Evolutionary conservation across 2,888 invertebrate genomes (phyloP).

Genomic region (Dioctria rufipes): DNA sequence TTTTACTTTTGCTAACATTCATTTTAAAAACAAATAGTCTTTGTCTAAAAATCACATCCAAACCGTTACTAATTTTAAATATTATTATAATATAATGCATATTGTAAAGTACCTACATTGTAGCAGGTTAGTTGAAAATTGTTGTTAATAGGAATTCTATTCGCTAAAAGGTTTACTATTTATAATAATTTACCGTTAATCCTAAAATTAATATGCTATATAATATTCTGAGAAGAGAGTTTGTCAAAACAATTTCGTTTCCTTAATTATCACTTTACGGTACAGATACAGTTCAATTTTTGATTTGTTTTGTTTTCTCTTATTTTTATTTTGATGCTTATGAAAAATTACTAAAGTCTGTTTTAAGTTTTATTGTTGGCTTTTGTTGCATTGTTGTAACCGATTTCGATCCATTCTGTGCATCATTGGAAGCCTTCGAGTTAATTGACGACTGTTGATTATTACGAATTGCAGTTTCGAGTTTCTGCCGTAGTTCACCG

Average conservation of each 20-base stretch:
- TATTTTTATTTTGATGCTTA: conserved; percentile 68
- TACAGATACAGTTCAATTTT: background rate
- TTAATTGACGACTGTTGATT: conserved; percentile 76
- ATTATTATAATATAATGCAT: conserved; percentile 3
- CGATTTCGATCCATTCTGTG: conserved; percentile 67
- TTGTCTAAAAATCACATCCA: conserved; percentile 31
- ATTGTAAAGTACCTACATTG: background rate
- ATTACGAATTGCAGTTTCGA: conserved; percentile 89
- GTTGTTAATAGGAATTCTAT: background rate
- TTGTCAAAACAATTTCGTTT: background rate
- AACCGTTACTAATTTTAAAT: background rate
- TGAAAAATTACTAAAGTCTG: conserved; percentile 94
- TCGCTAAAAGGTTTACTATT: background rate
- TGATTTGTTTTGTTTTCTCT: background rate
- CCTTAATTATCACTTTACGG: background rate
- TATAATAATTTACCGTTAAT: conserved; percentile 1
- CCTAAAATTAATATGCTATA: too few relatives aligned
- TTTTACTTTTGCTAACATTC: conserved; percentile 15
- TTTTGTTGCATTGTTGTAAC: conserved; percentile 69
- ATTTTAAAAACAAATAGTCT: conserved; percentile 9
- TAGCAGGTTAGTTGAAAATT: background rate
- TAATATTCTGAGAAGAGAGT: conserved; percentile 9
- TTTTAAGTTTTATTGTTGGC: conserved; percentile 92
- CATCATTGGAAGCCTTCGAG: conserved; percentile 71
- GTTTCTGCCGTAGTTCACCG: conserved; percentile 82